Evolutionary conservation across 2,888 invertebrate species (phyloP).

Genomic region (Leucophenga montana): DNA sequence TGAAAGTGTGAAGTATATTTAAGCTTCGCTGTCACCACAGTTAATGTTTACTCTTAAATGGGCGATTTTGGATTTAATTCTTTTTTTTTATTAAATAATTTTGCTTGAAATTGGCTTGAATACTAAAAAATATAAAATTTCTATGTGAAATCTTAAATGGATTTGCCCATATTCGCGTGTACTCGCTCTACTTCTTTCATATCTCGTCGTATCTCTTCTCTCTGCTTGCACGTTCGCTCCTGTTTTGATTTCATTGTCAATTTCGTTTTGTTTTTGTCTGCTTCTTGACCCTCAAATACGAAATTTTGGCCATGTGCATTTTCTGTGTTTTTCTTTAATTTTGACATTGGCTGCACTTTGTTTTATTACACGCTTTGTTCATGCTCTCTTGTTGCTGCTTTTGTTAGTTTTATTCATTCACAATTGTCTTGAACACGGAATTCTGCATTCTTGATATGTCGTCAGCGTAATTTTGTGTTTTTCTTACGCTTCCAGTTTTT

Average conservation of each 20-base stretch:
- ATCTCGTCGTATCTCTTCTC: not conserved
- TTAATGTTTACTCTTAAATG: no score
- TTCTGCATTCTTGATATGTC: not conserved
- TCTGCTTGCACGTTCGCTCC: not conserved
- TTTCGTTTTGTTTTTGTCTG: constrained; percentile 12
- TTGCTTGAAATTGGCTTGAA: no score
- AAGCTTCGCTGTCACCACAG: no score
- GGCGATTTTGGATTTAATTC: no score
- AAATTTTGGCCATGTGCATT: constrained; percentile 14
- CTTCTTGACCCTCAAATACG: constrained; percentile 16
- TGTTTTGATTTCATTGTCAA: not conserved
- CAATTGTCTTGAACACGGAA: not conserved
- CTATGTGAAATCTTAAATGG: no score
- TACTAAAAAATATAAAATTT: no score
- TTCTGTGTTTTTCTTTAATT: not conserved
- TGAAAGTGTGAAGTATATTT: no score
- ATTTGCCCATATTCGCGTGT: not conserved
- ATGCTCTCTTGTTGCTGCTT: not conserved
- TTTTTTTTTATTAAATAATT: no score
- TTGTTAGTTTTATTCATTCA: not conserved
- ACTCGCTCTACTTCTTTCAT: not conserved
- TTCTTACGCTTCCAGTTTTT: not conserved
- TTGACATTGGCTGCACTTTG: constrained; percentile 3
- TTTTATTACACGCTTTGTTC: not conserved
- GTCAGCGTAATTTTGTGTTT: not conserved